A percentile compares a stretch with the other conserved stretches of the same genome.
Conservation (phyloP, 2,888 invertebrate genomes). For the Germaria angustata region DNA sequence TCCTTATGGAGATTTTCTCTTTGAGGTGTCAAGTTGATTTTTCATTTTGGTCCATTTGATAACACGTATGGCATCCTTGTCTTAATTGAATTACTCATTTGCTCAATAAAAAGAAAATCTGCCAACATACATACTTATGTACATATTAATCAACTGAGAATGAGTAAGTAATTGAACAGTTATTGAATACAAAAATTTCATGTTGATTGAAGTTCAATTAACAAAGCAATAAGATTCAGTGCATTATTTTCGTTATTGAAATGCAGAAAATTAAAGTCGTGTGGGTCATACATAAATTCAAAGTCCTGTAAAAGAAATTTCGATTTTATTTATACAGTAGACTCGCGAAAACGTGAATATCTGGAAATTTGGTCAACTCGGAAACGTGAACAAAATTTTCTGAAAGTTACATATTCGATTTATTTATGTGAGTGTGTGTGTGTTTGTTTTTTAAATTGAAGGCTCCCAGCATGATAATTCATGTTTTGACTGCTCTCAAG, state of each 20-base stretch:
- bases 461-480: too few relatives aligned
- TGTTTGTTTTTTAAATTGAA: too few relatives aligned
- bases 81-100: slow-evolving; percentile 8
- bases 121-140: too few relatives aligned
- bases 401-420: too few relatives aligned
- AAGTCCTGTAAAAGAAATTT: not conserved
- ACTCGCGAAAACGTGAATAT: too few relatives aligned
- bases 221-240: not conserved
- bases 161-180: slow-evolving; percentile 5
- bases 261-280: not conserved
- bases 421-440: too few relatives aligned
- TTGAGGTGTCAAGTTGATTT: not conserved
- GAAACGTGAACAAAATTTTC: too few relatives aligned
- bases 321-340: not conserved
- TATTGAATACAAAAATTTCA: slow-evolving; percentile 17
- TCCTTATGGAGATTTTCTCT: too few relatives aligned
- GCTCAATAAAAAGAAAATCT: not conserved
- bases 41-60: not conserved
- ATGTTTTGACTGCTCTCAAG: too few relatives aligned
- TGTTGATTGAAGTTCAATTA: slow-evolving; percentile 4
- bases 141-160: slow-evolving; percentile 6
- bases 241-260: not conserved
- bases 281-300: not conserved
- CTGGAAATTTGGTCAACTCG: too few relatives aligned
- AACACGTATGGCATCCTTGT: not conserved